Conservation (phyloP, 2,888 invertebrate genomes). For the Lysandra bellargus region DNA sequence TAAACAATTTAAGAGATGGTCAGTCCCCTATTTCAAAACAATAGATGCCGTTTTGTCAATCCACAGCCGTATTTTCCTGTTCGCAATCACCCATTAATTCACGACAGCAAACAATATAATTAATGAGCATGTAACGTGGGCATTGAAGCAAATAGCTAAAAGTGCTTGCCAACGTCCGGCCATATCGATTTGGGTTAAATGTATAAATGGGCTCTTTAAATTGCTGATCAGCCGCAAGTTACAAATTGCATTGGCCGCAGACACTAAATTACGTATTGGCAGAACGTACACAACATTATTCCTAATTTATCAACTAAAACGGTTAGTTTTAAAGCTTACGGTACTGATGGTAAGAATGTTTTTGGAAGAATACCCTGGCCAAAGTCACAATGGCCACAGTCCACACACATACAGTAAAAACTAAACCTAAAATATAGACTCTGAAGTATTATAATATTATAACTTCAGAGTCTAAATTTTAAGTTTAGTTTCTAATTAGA, state of each 20-base stretch:
- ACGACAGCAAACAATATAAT: constrained; percentile 13
- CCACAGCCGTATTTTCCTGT: constrained; percentile 4
- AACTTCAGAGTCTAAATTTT: no score
- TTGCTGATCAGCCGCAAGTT: constrained; percentile 39
- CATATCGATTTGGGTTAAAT: constrained; percentile 28
- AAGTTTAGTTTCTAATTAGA: no score
- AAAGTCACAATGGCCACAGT: no score
- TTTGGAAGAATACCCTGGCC: neutral
- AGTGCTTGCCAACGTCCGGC: constrained; percentile 27
- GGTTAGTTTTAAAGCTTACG: neutral
- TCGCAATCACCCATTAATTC: constrained; percentile 9
- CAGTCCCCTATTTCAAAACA: neutral
- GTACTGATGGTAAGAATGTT: neutral
- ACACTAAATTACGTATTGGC: constrained; percentile 39
- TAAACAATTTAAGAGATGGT: neutral
- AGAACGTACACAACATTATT: constrained; percentile 14
- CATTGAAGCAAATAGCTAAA: constrained; percentile 9
- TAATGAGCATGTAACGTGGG: constrained; percentile 2
- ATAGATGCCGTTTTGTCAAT: neutral
- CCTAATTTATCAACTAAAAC: constrained; percentile 26
- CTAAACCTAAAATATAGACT: no score
- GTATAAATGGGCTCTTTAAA: constrained; percentile 36
- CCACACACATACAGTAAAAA: neutral
- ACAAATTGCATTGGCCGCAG: constrained; percentile 41
- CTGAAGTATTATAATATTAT: no score